Evolutionary conservation across 2,888 invertebrate genomes (phyloP).

Genomic region (Protodeltote pygarga): DNA sequence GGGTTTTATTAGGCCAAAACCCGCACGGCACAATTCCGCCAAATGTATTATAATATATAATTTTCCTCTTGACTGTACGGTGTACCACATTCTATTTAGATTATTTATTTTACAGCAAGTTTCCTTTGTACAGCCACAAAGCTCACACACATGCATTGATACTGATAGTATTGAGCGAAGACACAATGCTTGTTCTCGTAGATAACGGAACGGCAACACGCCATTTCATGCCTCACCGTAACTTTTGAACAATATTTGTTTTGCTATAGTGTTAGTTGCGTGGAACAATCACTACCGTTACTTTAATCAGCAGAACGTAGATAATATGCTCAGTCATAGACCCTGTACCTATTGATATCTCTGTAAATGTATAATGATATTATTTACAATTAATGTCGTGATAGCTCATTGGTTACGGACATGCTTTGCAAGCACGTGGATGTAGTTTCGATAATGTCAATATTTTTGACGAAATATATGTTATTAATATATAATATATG

Average conservation of each 20-base stretch:
- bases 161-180: constrained; percentile 35
- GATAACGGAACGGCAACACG: constrained; percentile 32
- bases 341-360: background rate
- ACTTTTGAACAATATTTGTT: constrained; percentile 36
- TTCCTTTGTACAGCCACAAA: background rate
- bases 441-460: no score
- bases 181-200: constrained; percentile 22
- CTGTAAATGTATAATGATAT: no score
- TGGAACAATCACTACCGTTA: constrained; percentile 38
- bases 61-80: background rate
- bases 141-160: constrained; percentile 23
- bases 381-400: no score
- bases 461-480: no score
- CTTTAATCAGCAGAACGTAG: constrained; percentile 15
- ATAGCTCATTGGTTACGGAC: no score
- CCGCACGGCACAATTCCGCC: no score
- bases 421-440: no score
- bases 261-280: constrained; percentile 28
- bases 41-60: background rate
- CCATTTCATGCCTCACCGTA: constrained; percentile 37
- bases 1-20: no score
- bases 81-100: background rate
- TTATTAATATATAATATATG: no score
- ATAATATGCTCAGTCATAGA: constrained; percentile 1
- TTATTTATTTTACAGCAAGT: background rate